phyloP scores from a whole-genome alignment of 2,113 vertebrate genomes.

The Camelus bactrianus region DNA sequence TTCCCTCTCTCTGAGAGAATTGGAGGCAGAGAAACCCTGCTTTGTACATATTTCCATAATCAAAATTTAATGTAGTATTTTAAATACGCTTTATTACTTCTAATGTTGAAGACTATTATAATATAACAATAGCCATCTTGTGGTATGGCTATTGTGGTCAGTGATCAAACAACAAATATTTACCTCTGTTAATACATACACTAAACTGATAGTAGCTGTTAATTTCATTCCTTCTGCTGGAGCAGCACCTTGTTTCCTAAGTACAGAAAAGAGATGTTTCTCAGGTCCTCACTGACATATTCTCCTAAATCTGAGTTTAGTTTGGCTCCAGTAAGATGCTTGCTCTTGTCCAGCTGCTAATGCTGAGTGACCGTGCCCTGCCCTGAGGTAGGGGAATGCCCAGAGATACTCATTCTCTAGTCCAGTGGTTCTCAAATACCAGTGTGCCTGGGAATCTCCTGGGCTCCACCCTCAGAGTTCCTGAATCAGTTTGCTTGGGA shows the following conservation, averaged over 20 bases:
- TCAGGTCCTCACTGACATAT: not conserved
- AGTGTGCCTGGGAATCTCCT: not conserved
- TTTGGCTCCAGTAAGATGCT: not conserved
- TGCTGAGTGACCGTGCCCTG: not conserved
- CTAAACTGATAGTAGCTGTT: not conserved
- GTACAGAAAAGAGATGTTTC: not conserved
- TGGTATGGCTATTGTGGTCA: not conserved
- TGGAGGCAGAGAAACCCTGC: not conserved
- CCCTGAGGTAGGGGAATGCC: not conserved
- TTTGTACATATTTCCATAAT: not conserved
- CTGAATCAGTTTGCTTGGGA: not conserved
- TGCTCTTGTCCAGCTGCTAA: not conserved
- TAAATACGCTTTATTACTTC: not conserved
- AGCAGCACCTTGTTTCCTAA: not conserved
- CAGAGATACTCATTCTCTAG: not conserved
- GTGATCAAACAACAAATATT: slow-evolving; percentile 1
- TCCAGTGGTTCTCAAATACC: not conserved
- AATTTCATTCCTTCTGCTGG: not conserved
- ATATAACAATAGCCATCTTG: not conserved
- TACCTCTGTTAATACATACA: not conserved
- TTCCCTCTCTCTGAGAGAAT: not conserved
- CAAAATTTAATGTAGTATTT: not conserved
- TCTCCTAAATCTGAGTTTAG: not conserved
- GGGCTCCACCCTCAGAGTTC: not conserved
- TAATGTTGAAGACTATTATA: not conserved